A percentile compares a stretch with the other conserved stretches of the same genome.
Conservation (phyloP, 2,888 invertebrate genomes). For the Drosophila niveifrons region DNA sequence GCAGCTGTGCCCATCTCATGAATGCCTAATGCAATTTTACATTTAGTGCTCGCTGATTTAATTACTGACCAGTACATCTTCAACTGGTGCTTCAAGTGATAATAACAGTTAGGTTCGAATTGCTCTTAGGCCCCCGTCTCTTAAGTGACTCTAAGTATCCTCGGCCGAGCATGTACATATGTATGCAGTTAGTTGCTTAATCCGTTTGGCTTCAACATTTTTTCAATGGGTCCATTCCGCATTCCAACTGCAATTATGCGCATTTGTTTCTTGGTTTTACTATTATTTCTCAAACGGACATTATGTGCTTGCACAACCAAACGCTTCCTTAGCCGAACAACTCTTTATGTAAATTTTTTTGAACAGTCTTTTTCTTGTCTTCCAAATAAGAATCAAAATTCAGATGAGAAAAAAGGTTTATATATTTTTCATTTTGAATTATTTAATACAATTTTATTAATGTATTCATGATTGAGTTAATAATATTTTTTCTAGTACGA, state of each 20-base stretch:
- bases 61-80: constrained; percentile 24
- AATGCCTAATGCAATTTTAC: constrained; percentile 22
- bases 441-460: too few relatives aligned
- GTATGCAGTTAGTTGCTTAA: background rate
- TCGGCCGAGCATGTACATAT: background rate
- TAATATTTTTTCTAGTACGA: too few relatives aligned
- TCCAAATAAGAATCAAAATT: too few relatives aligned
- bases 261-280: background rate
- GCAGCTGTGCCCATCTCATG: constrained; percentile 45
- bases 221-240: constrained; percentile 1
- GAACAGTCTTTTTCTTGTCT: background rate
- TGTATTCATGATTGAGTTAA: too few relatives aligned
- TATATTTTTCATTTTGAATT: too few relatives aligned
- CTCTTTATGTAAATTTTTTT: background rate
- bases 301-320: background rate
- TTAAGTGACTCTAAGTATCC: background rate
- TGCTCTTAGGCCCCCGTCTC: constrained; percentile 10
- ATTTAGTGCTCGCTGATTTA: constrained; percentile 28
- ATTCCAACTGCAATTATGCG: background rate
- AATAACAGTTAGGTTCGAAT: constrained; percentile 4
- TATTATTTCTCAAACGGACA: background rate
- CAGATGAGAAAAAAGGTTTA: too few relatives aligned
- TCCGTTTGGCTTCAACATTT: background rate
- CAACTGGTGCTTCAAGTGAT: constrained; percentile 19
- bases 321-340: background rate